A percentile compares a stretch with the other conserved stretches of the same genome.
Evolutionary conservation across 1,140 invertebrate genomes (phyloP).

Genomic region (Drosophila trapezifrons): DNA sequence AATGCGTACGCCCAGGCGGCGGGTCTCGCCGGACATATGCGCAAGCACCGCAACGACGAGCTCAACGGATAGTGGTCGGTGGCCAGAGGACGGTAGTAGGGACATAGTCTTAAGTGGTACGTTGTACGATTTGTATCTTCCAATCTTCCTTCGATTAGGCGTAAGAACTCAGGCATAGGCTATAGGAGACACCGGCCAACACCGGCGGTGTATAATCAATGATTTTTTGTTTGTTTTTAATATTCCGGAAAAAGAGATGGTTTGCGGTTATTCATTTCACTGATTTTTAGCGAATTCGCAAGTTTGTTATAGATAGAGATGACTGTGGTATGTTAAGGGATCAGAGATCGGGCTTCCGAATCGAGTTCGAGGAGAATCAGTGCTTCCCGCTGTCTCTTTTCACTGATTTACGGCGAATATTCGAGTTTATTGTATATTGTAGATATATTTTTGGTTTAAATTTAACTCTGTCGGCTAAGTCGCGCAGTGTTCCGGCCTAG

Average conservation of each 20-base stretch:
- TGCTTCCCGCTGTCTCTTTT: not conserved
- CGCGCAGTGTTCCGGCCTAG: not conserved
- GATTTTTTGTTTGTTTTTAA: not conserved
- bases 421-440: too few relatives aligned
- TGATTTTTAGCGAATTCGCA: not conserved
- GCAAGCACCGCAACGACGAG: conserved; percentile 83
- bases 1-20: conserved; percentile 80
- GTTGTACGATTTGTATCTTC: conserved; percentile 40
- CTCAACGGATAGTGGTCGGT: conserved; percentile 37
- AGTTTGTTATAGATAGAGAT: conserved; percentile 1
- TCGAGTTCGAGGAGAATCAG: not conserved
- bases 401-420: not conserved
- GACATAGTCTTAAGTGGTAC: conserved; percentile 3
- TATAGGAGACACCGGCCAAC: conserved; percentile 1
- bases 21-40: conserved; percentile 82
- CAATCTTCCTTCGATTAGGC: conserved; percentile 32
- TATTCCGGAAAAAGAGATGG: not conserved
- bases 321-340: not conserved
- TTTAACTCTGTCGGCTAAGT: not conserved
- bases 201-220: not conserved
- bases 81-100: not conserved
- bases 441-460: not conserved
- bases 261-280: not conserved
- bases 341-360: not conserved
- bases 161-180: conserved; percentile 70